These are phyloP conservation scores for Dolichoris vasculosae DNA, from an alignment of 1,140 invertebrate species.

Conservation along the genomic window DNA sequence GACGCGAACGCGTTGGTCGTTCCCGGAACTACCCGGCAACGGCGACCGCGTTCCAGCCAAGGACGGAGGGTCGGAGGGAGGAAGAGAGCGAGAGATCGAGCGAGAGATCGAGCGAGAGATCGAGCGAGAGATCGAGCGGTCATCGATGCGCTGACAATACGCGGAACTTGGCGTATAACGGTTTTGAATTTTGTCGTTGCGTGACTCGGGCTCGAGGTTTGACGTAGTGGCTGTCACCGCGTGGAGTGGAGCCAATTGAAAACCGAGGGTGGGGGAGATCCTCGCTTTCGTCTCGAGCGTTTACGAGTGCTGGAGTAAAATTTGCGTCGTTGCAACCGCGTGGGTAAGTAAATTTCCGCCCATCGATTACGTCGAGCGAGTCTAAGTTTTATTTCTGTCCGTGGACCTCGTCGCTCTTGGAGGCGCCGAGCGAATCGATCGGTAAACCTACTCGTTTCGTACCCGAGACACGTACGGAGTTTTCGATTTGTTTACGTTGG, in stretches of 20 bases:
- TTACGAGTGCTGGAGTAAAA: background rate
- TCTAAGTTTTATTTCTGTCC: background rate
- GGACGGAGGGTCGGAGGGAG: background rate
- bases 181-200: constrained; percentile 70
- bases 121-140: constrained; percentile 62
- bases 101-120: constrained; percentile 34
- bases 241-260: background rate
- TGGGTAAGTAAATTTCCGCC: background rate
- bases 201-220: constrained; percentile 55
- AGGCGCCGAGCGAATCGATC: background rate
- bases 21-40: too few species aligned
- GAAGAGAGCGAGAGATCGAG: background rate
- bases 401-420: background rate
- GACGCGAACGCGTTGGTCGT: too few species aligned
- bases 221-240: constrained; percentile 65
- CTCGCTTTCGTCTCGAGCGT: background rate
- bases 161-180: constrained; percentile 71
- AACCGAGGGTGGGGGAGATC: background rate
- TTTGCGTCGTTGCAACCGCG: background rate
- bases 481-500: background rate
- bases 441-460: background rate
- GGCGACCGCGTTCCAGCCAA: too few species aligned
- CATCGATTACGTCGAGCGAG: background rate
- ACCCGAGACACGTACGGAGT: background rate
- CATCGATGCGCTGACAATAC: constrained; percentile 71